These are phyloP conservation scores for Noctua comes DNA, from an alignment of 2,888 invertebrate species.

Conservation along the genomic window DNA sequence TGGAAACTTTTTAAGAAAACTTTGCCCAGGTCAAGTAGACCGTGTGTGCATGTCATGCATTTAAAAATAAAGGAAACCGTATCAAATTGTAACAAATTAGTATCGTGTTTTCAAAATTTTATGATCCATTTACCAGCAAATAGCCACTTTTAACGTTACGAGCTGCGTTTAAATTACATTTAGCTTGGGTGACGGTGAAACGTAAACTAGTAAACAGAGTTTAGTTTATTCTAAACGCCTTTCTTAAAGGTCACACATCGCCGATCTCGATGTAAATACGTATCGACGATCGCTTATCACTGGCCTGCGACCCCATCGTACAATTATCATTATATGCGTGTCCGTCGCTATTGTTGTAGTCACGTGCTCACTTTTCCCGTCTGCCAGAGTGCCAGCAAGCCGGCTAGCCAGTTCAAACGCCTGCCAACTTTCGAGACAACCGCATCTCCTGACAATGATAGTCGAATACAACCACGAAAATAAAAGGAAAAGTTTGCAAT, in stretches of 20 bases:
- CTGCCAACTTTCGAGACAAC: constrained; percentile 80
- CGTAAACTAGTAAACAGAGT: background rate
- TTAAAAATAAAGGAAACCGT: background rate
- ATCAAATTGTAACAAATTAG: constrained; percentile 40
- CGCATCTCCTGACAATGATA: constrained; percentile 69
- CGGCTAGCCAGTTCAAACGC: constrained; percentile 75
- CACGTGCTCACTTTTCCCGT: constrained; percentile 78
- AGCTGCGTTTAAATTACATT: background rate
- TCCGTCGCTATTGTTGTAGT: constrained; percentile 74
- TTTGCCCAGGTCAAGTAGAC: background rate
- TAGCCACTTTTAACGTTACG: background rate
- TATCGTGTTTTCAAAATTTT: constrained; percentile 1
- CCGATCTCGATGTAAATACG: constrained; percentile 21
- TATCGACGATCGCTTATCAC: constrained; percentile 57
- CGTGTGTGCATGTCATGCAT: too few relatives aligned
- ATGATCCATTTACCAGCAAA: background rate
- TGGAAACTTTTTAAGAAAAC: too few relatives aligned
- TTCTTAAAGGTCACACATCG: constrained; percentile 16
- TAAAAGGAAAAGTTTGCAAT: constrained; percentile 48
- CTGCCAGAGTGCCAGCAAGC: constrained; percentile 57
- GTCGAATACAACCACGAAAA: constrained; percentile 46
- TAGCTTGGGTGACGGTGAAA: background rate
- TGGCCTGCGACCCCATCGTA: constrained; percentile 62
- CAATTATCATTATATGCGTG: constrained; percentile 61
- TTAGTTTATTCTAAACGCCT: constrained; percentile 16